Evolutionary conservation across 2,888 invertebrate genomes (phyloP), one percentile per base, ranked within the genome.

Genomic region (Drosophila pseudotakahashii): DNA sequence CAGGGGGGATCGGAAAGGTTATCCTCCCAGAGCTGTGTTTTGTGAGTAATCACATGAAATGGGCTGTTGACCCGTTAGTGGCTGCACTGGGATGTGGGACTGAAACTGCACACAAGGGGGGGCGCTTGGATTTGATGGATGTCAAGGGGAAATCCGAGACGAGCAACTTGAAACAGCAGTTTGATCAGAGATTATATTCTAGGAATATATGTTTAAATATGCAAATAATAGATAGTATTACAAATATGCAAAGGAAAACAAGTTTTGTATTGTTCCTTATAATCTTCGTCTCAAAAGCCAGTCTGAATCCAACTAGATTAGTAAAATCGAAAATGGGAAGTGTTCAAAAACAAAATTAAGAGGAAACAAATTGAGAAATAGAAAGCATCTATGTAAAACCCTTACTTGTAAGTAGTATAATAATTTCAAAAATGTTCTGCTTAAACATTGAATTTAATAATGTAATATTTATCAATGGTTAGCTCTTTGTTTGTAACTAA

Each of bases 31-130:
- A 51, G 58, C 69, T 53, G 55, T 44, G 50, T 50, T 66, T 45
- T 66, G 58, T 47, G 57, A 54, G 73, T 79, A 82, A 79, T 82
- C 83, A 76, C 70, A 69, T 30, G 48, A 80, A 80, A 69, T 72
- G 72, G 63, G 63, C 66, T 64, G 62, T 75, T 81, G 81, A 81
- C 75, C 78, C 66, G 64, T 53, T 54, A 54, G 60, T 19, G 44
- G 54, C 36, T 36, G 44, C 16, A 23, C 34, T 37, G 30, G 26
- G 26, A 58, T 41, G 58, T 41, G 32, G 51, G 52, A 51, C 5
- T 51, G 32, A 39, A 52, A 59, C 7, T 23, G 19, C 48, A 16
- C 41, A 13, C 34, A 16, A 13, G 6, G 66, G 50, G 50, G 50
- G 32, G 3, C 11, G 9, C 16, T 39, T 16, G 34, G 53, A 26